Conservation (phyloP, 2,888 invertebrate genomes). For the Plemyria rubiginata region DNA sequence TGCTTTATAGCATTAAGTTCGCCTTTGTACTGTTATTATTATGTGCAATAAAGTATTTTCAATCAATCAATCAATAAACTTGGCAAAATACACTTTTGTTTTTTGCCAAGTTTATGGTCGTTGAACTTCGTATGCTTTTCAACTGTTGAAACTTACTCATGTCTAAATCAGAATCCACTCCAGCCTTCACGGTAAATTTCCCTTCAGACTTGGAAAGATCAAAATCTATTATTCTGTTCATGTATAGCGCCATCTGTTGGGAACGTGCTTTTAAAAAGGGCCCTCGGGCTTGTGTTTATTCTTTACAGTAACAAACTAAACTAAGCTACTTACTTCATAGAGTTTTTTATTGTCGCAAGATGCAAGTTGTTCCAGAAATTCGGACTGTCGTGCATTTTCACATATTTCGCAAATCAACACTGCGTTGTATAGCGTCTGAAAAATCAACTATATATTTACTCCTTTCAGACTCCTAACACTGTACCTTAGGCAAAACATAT, state of each 20-base stretch:
- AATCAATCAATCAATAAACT: no score
- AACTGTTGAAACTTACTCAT: constrained; percentile 79
- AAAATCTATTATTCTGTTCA: constrained; percentile 90
- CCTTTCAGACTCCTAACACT: neutral
- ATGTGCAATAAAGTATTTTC: no score
- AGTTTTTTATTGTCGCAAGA: constrained; percentile 80
- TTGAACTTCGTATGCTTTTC: neutral
- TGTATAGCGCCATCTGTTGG: constrained; percentile 86
- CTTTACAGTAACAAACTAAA: no score
- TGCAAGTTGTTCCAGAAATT: constrained; percentile 81
- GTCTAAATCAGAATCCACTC: constrained; percentile 91
- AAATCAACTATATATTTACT: constrained; percentile 9
- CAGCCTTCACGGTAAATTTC: constrained; percentile 90
- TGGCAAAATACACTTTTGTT: no score
- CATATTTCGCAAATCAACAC: constrained; percentile 88
- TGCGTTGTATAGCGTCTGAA: constrained; percentile 88
- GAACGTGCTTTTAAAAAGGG: neutral
- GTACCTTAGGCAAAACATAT: neutral
- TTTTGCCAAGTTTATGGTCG: no score
- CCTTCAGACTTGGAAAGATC: constrained; percentile 85
- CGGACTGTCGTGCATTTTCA: constrained; percentile 71
- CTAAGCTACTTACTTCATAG: constrained; percentile 63
- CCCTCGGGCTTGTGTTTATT: no score
- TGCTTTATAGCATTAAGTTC: no score
- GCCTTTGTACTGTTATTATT: no score